phyloP scores from a whole-genome alignment of 2,797 vertebrate genomes.

The Chromobotia macracanthus region DNA sequence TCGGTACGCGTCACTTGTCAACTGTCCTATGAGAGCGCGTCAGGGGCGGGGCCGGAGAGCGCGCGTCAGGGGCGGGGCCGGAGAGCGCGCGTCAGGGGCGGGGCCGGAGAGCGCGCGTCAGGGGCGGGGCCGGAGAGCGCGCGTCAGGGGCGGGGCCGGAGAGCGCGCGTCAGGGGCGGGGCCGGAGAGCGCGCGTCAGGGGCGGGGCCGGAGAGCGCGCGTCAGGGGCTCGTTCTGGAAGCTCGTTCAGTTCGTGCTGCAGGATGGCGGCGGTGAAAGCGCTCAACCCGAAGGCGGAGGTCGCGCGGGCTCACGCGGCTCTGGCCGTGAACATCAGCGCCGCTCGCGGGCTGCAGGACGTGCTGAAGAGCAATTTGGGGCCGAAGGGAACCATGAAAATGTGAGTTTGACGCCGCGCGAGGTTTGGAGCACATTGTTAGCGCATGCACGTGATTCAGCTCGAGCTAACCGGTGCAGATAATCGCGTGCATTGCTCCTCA shows the following conservation, averaged over 20 bases:
- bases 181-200: too few relatives aligned
- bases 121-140: too few relatives aligned
- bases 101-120: fast-evolving
- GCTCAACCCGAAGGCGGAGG: slow-evolving; percentile 94
- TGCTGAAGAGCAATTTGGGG: slow-evolving; percentile 91
- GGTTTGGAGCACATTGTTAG: slow-evolving; percentile 1
- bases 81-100: too few relatives aligned
- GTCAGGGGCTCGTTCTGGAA: slow-evolving; percentile 54
- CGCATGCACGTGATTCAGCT: slow-evolving; percentile 3
- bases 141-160: too few relatives aligned
- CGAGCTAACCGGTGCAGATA: neutral
- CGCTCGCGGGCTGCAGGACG: slow-evolving; percentile 93
- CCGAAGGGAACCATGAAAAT: slow-evolving; percentile 98
- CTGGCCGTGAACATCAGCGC: slow-evolving; percentile 94
- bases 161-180: fast-evolving
- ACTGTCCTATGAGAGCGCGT: slow-evolving; percentile 25
- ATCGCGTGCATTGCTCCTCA: neutral
- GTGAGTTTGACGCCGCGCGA: slow-evolving; percentile 74
- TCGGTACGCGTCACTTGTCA: neutral
- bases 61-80: fast-evolving
- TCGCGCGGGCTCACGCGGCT: slow-evolving; percentile 91
- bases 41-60: too few relatives aligned
- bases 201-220: too few relatives aligned
- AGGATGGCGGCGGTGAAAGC: slow-evolving; percentile 88
- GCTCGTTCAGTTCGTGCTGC: slow-evolving; percentile 74